A percentile compares a stretch with the other conserved stretches of the same genome.
Evolutionary conservation across 2,113 vertebrate genomes (phyloP).

Genomic region (Thalassoma bifasciatum): DNA sequence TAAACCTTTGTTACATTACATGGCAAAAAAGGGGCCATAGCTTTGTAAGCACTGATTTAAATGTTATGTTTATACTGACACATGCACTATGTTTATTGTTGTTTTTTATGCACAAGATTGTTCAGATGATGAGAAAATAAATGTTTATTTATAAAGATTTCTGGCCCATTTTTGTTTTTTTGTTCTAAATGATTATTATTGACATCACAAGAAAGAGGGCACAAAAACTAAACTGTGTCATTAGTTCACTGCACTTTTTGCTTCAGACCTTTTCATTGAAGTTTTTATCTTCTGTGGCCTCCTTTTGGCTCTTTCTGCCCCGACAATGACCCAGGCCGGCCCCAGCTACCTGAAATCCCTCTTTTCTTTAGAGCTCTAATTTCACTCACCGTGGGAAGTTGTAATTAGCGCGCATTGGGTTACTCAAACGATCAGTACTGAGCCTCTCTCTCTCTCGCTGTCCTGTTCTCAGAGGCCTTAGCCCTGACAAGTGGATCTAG

Average conservation of each 20-base stretch:
- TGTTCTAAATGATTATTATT: too few relatives aligned
- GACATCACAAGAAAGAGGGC: not conserved
- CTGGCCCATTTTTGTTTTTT: too few relatives aligned
- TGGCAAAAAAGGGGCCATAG: not conserved
- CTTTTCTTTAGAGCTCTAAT: constrained; percentile 62
- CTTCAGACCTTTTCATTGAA: constrained; percentile 21
- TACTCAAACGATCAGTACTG: constrained; percentile 53
- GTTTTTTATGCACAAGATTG: constrained; percentile 10
- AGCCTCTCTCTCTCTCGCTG: constrained; percentile 21
- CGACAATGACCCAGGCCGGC: constrained; percentile 49
- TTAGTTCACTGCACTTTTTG: not conserved
- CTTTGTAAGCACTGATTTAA: constrained; percentile 34
- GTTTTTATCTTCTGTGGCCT: not conserved
- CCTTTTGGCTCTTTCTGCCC: constrained; percentile 35
- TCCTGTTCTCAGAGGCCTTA: constrained; percentile 49
- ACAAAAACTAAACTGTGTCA: not conserved
- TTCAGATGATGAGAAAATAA: constrained; percentile 32
- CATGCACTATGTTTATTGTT: constrained; percentile 33
- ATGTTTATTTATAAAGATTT: constrained; percentile 7
- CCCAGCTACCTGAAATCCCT: constrained; percentile 58
- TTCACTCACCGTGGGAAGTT: constrained; percentile 75
- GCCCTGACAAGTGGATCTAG: constrained; percentile 35
- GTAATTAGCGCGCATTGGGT: constrained; percentile 75
- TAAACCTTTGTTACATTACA: not conserved
- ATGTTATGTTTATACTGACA: constrained; percentile 10